Evolutionary conservation across 2,113 vertebrate species (phyloP).

Genomic region (Prinia subflava): DNA sequence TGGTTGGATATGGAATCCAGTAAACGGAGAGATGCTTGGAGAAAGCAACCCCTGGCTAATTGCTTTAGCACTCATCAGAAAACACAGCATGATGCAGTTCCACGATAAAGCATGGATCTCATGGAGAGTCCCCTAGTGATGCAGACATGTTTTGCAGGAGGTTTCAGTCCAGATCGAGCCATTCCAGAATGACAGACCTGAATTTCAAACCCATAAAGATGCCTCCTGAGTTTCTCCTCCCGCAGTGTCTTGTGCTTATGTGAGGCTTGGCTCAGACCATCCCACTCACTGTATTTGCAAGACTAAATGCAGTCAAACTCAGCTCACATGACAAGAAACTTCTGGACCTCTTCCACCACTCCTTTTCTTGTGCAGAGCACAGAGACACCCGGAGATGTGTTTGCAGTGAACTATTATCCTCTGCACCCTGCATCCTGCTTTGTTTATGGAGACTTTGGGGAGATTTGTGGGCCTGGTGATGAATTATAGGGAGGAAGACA

Average conservation of each 20-base stretch:
- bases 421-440: slow-evolving; percentile 54
- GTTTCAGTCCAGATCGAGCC: not conserved
- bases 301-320: not conserved
- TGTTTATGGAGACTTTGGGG: slow-evolving; percentile 62
- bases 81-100: not conserved
- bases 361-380: not conserved
- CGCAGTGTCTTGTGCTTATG: not conserved
- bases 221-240: not conserved
- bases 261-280: not conserved
- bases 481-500: slow-evolving; percentile 63
- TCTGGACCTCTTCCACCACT: not conserved
- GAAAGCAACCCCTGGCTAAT: not conserved
- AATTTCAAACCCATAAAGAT: not conserved
- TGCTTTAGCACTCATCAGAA: not conserved
- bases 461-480: slow-evolving; percentile 67
- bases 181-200: not conserved
- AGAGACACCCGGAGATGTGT: not conserved
- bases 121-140: not conserved
- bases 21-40: not conserved
- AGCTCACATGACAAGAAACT: not conserved
- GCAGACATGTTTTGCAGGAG: not conserved
- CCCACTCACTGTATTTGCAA: not conserved
- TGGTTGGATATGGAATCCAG: not conserved
- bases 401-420: slow-evolving; percentile 42
- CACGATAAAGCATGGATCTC: not conserved